A percentile compares a stretch with the other conserved stretches of the same genome.
phyloP scores from a whole-genome alignment of 2,113 vertebrate genomes.

The Eretmodus cyanostictus region DNA sequence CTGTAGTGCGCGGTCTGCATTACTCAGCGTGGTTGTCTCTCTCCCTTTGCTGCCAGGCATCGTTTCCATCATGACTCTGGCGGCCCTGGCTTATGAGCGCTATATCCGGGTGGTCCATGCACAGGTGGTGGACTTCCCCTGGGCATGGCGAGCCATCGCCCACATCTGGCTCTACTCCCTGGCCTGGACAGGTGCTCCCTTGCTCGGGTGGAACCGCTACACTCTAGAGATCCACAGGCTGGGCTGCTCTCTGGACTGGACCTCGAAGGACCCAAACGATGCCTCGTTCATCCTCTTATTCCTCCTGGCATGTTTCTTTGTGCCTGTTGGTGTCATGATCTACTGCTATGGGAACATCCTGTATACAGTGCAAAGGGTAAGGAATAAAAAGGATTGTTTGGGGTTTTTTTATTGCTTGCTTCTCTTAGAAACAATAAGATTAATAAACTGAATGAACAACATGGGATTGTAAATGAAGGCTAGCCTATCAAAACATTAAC shows the following conservation, averaged over 20 bases:
- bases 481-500: neutral
- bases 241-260: conserved; percentile 88
- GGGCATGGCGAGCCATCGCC: conserved; percentile 83
- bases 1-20: neutral
- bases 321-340: conserved; percentile 82
- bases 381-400: neutral
- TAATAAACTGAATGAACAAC: neutral
- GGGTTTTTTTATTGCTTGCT: fast-evolving
- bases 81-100: conserved; percentile 85
- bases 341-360: conserved; percentile 94
- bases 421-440: neutral
- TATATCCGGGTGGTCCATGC: conserved; percentile 87
- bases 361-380: conserved; percentile 86
- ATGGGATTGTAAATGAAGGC: neutral
- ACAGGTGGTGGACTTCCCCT: conserved; percentile 85
- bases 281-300: conserved; percentile 87
- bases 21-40: neutral
- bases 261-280: conserved; percentile 82
- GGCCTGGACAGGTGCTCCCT: conserved; percentile 87
- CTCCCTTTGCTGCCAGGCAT: conserved; percentile 71
- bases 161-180: conserved; percentile 93
- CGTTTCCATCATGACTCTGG: conserved; percentile 87
- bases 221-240: conserved; percentile 82
- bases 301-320: conserved; percentile 84
- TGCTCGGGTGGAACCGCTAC: conserved; percentile 92